Base-by-base conservation (phyloP, 1,140 invertebrate species). In the Diploscapter pachys region DNA sequence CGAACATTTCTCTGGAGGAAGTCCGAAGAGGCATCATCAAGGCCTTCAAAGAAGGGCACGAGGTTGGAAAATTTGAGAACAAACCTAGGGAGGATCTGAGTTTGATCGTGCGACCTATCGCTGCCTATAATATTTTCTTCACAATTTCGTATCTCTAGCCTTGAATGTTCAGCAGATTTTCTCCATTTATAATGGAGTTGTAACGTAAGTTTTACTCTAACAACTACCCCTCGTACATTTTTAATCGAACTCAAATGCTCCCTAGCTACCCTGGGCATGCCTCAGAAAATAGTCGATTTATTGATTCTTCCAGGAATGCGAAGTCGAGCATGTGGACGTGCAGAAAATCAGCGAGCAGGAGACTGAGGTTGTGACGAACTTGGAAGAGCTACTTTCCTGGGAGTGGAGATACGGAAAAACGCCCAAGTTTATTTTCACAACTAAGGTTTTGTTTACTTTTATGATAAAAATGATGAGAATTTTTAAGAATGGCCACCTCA, bases 341-440 rank as follows among this genome's bases (percentile, higher is more conserved):
- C 5, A 70, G 13, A 50, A 53, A 62, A 54, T 78, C n/a, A 11
- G 51, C 3, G 59, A 76, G 54, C 31, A 63, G 13, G 69, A 55
- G 9, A 31, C 31, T 31, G 80, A 76, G 6, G 65, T 83, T 4
- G 11, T 62, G 5, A 64, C 77, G 68, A 83, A 61, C 8, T 9
- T 70, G n/a, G 59, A 63, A 11, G 68, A 78, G 48, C 64, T 83
- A 13, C 63, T 61, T 50, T 71, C 67, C n/a, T 81, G 80, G 54
- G 80, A 81, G 11, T 83, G 82, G 82, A 73, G 80, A 5, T 84
- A 79, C 71, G 83, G 72, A 4, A 80, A 80, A 59, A 83, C 81
- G 4, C 82, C 82, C 6, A 81, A 78, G 65, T 83, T 83, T 65
- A 71, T 31, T 31, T 31, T 31, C 31, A 31, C 31, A 31, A 31